These are phyloP conservation scores for Cerastoderma edule DNA, from an alignment of 2,888 invertebrate species.

Conservation along the genomic window DNA sequence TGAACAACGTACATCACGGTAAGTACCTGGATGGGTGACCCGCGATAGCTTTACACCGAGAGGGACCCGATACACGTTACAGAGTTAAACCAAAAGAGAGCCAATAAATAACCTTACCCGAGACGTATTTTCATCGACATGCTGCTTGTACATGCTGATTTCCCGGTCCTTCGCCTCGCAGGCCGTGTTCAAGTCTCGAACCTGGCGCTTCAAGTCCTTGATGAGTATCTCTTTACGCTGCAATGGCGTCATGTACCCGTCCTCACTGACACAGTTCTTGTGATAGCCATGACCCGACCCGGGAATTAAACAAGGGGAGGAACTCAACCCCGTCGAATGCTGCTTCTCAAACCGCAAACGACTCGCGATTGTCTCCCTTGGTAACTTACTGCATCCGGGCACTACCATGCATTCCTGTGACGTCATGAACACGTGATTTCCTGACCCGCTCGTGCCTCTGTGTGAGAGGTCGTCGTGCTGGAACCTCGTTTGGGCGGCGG, in stretches of 20 bases:
- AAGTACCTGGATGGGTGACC: no score
- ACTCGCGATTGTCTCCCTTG: conserved; percentile 69
- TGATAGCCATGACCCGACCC: conserved; percentile 29
- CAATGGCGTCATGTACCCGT: conserved; percentile 73
- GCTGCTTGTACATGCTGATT: conserved; percentile 62
- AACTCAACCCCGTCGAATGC: conserved; percentile 35
- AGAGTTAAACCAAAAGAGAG: not conserved
- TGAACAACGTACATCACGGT: no score
- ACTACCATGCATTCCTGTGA: conserved; percentile 62
- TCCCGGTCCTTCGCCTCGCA: conserved; percentile 66
- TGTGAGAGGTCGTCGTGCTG: conserved; percentile 22
- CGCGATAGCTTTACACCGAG: no score
- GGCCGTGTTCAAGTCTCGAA: conserved; percentile 62
- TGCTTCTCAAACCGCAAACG: conserved; percentile 69
- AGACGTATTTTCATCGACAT: conserved; percentile 62
- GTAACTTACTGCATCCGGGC: conserved; percentile 55
- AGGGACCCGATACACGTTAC: no score
- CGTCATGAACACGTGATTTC: conserved; percentile 60
- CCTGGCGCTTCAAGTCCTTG: conserved; percentile 65
- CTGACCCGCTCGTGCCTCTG: conserved; percentile 27
- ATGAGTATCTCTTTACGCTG: conserved; percentile 73
- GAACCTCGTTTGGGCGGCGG: conserved; percentile 29
- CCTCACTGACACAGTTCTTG: conserved; percentile 52
- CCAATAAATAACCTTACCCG: conserved; percentile 36
- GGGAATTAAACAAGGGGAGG: not conserved